Conservation (phyloP, 2,797 vertebrate species). For the Platalea minor region DNA sequence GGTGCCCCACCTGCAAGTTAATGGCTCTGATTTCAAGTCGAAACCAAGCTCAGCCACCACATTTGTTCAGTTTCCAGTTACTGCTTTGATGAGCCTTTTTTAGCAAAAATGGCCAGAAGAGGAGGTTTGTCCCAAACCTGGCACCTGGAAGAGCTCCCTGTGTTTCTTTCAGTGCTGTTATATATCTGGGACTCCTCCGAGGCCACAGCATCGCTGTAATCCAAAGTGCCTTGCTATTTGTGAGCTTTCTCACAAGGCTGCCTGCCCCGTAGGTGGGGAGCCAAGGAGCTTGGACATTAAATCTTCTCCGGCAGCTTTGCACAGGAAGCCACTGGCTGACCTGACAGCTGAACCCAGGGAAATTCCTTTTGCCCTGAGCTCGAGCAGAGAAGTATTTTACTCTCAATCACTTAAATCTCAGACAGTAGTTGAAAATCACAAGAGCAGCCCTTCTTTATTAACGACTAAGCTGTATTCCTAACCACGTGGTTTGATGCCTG, state of each 20-base stretch:
- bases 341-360: neutral
- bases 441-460: neutral
- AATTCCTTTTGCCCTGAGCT: neutral
- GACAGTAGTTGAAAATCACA: neutral
- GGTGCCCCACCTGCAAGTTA: neutral
- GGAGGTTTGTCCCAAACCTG: neutral
- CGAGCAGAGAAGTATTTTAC: neutral
- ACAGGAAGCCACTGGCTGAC: neutral
- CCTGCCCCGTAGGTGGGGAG: neutral
- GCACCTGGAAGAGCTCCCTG: neutral
- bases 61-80: neutral
- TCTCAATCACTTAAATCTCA: neutral
- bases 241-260: neutral
- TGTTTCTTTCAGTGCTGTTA: neutral
- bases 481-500: neutral
- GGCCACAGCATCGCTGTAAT: neutral
- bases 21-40: neutral
- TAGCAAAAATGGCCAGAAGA: neutral
- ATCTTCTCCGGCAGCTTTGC: neutral
- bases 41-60: neutral
- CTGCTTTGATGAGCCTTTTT: neutral
- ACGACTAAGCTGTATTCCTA: neutral
- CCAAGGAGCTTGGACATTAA: neutral
- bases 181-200: neutral
- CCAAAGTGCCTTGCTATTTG: rapidly evolving